Percentiles rank a stretch among this genome's conserved stretches.
Conservation (phyloP, 1,140 invertebrate genomes). For the Euschistus heros region DNA sequence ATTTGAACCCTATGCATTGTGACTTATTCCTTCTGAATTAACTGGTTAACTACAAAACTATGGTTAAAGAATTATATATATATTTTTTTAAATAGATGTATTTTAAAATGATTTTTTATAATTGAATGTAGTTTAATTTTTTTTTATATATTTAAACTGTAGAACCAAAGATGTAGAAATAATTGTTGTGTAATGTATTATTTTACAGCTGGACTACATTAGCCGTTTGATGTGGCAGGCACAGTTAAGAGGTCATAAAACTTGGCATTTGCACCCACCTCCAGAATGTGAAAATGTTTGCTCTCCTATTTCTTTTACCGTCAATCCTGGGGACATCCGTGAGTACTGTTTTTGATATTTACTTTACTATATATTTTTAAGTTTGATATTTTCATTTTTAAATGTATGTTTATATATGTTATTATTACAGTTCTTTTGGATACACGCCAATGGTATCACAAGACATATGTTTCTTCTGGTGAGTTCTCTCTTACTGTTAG, state of each 20-base stretch:
- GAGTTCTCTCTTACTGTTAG: conserved; percentile 82
- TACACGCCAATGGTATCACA: conserved; percentile 87
- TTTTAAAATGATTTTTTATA: no score
- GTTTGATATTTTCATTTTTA: conserved; percentile 1
- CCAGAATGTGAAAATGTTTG: conserved; percentile 80
- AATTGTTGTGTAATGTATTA: neutral
- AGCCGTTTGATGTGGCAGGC: conserved; percentile 87
- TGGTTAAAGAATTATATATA: no score
- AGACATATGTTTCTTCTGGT: conserved; percentile 69
- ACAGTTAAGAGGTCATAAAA: conserved; percentile 75
- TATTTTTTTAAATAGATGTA: no score
- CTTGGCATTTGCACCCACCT: conserved; percentile 72
- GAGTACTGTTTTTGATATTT: conserved; percentile 32
- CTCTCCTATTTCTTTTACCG: conserved; percentile 57
- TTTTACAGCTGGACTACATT: conserved; percentile 77
- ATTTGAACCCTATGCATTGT: no score
- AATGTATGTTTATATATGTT: conserved; percentile 6
- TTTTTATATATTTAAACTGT: no score
- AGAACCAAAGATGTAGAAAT: no score
- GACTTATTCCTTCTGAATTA: no score
- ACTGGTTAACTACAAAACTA: no score
- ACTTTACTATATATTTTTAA: neutral
- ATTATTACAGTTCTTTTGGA: conserved; percentile 63
- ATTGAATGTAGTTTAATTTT: no score
- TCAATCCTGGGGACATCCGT: conserved; percentile 79